Evolutionary conservation across 2,888 invertebrate species (phyloP).

Genomic region (Acronicta psi): DNA sequence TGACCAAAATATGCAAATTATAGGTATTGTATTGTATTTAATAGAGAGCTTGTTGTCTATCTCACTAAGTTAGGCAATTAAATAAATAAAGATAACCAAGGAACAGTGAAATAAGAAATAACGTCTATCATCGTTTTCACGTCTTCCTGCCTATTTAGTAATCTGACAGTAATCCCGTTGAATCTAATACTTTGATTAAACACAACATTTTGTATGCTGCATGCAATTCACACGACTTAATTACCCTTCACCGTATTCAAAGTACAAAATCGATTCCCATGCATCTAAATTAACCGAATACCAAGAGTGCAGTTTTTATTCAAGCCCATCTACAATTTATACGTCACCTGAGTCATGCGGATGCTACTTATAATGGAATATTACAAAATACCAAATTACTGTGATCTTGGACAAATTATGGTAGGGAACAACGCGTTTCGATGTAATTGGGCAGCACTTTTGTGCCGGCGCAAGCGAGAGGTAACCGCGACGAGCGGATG

Average conservation of each 20-base stretch:
- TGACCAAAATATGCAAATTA: too few relatives aligned
- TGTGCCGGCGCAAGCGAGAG: constrained; percentile 59
- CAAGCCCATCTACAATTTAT: constrained; percentile 46
- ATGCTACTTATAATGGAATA: constrained; percentile 73
- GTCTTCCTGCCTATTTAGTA: too few relatives aligned
- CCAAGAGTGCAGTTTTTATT: constrained; percentile 52
- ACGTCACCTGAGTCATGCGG: constrained; percentile 60
- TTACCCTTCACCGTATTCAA: constrained; percentile 27
- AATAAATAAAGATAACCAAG: too few relatives aligned
- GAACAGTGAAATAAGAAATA: not conserved
- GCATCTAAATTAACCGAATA: constrained; percentile 49
- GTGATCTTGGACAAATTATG: constrained; percentile 80
- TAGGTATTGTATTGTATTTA: too few relatives aligned
- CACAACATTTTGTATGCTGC: constrained; percentile 12
- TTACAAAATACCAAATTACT: constrained; percentile 79
- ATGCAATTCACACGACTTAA: constrained; percentile 43
- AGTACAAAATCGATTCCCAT: constrained; percentile 46
- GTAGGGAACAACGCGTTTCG: constrained; percentile 71
- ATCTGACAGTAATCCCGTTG: constrained; percentile 1
- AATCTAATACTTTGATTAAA: constrained; percentile 5
- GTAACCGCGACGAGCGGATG: constrained; percentile 43
- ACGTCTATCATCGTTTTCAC: not conserved
- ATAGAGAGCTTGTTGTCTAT: too few relatives aligned
- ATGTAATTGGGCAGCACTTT: constrained; percentile 77
- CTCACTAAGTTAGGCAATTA: too few relatives aligned